Conservation (phyloP, 2,888 invertebrate genomes). For the Oscheius sp. region DNA sequence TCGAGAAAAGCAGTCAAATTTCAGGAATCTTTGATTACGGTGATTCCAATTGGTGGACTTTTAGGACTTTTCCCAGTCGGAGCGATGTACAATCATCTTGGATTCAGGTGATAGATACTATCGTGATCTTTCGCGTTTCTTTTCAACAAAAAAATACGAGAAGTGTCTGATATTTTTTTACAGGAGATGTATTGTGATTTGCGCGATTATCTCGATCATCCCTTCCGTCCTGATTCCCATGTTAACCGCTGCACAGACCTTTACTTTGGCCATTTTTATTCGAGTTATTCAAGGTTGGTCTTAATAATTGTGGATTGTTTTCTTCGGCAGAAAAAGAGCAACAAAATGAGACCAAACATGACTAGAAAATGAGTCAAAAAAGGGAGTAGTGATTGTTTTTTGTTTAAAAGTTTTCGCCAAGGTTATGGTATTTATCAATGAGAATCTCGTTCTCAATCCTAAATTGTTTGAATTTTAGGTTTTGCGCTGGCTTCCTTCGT, state of each 20-base stretch:
- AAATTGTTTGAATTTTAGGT: constrained; percentile 9
- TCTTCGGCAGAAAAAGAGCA: no score
- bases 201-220: constrained; percentile 42
- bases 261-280: constrained; percentile 43
- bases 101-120: constrained; percentile 22
- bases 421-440: background rate
- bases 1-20: no score
- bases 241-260: constrained; percentile 44
- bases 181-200: constrained; percentile 49
- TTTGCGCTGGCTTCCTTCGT: constrained; percentile 46
- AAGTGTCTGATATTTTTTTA: background rate
- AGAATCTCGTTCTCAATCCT: background rate
- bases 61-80: constrained; percentile 16
- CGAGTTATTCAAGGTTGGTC: constrained; percentile 56
- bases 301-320: no score
- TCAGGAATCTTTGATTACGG: constrained; percentile 28
- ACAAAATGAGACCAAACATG: no score
- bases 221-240: constrained; percentile 46
- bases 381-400: no score
- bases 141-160: background rate
- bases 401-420: no score
- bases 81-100: constrained; percentile 16
- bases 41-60: constrained; percentile 23
- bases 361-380: no score
- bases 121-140: no score